Percentiles rank a stretch among this genome's conserved stretches.
Evolutionary conservation across 2,888 invertebrate species (phyloP).

Genomic region (Schizaphis graminum): DNA sequence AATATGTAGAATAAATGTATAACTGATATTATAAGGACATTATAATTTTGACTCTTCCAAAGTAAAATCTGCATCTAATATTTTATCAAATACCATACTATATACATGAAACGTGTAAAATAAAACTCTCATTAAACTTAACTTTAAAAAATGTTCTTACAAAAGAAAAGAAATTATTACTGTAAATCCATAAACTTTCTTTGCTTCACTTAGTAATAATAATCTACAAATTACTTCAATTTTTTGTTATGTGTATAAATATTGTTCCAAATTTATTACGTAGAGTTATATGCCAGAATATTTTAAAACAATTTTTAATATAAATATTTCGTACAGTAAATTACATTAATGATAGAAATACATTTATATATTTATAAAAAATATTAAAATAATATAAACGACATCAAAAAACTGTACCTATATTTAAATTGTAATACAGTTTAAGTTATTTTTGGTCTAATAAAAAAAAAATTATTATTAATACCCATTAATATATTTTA

Average conservation of each 20-base stretch:
- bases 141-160: background rate
- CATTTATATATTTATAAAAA: background rate
- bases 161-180: background rate
- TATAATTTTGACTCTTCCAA: background rate
- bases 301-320: constrained; percentile 19
- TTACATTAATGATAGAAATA: background rate
- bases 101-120: background rate
- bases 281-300: background rate
- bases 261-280: background rate
- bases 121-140: background rate
- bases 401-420: background rate
- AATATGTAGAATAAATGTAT: background rate
- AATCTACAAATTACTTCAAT: background rate
- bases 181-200: background rate
- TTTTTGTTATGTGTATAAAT: background rate
- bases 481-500: background rate
- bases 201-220: background rate
- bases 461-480: background rate
- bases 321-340: background rate
- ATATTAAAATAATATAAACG: background rate
- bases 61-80: background rate
- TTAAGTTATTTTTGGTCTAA: background rate
- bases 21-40: background rate
- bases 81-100: background rate
- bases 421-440: background rate